Percentiles rank a stretch among this genome's conserved stretches.
phyloP scores from a whole-genome alignment of 2,797 vertebrate species.

The Picus viridis region DNA sequence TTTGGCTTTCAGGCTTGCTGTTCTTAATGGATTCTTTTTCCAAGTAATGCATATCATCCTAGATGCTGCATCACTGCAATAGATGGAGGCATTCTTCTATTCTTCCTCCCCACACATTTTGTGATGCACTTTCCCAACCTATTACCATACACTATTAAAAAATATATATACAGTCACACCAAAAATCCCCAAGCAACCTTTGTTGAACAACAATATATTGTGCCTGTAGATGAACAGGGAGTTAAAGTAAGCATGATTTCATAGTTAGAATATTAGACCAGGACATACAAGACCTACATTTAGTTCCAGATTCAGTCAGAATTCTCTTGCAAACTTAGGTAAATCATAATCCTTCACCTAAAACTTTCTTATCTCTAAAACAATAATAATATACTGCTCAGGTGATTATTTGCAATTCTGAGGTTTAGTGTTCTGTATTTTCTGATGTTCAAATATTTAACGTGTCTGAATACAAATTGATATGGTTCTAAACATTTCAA shows the following conservation, averaged over 20 bases:
- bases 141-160: background rate
- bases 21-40: slow-evolving; percentile 40
- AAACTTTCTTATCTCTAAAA: background rate
- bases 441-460: background rate
- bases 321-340: background rate
- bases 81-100: background rate
- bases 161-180: background rate
- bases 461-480: background rate
- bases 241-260: background rate
- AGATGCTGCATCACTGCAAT: background rate
- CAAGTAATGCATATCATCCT: background rate
- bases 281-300: background rate
- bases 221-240: background rate
- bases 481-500: background rate
- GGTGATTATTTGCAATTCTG: background rate
- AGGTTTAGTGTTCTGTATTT: background rate
- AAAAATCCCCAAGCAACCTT: background rate
- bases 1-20: slow-evolving; percentile 38
- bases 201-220: background rate
- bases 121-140: background rate
- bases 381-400: background rate
- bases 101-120: background rate
- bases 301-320: background rate
- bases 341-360: background rate
- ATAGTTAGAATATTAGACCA: background rate